Conservation (phyloP, 2,113 vertebrate species). For the Rhinoptilus africanus region DNA sequence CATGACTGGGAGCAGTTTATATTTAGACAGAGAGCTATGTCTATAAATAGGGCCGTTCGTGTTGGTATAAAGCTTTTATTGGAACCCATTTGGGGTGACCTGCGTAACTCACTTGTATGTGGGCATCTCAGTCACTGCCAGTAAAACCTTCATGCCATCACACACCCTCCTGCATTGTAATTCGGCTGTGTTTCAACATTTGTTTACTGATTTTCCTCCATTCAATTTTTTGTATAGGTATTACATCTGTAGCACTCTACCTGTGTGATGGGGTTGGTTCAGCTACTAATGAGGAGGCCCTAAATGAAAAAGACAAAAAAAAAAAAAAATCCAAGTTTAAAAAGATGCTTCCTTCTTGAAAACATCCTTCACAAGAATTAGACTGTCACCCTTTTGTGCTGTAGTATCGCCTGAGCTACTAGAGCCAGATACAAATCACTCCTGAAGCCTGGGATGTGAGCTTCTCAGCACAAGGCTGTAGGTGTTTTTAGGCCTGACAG, state of each 20-base stretch:
- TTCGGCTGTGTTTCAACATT: background rate
- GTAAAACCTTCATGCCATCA: background rate
- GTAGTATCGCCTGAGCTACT: background rate
- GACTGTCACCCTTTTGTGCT: background rate
- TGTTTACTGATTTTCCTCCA: background rate
- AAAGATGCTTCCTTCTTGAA: background rate
- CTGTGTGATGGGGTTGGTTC: background rate
- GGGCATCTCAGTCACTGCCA: background rate
- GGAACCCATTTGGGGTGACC: background rate
- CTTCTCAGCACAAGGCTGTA: background rate
- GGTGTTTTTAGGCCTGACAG: background rate
- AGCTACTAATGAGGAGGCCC: background rate
- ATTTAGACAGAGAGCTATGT: background rate
- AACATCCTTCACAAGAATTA: background rate
- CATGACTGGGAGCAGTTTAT: conserved; percentile 5
- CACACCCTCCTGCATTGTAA: background rate
- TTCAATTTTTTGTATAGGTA: background rate
- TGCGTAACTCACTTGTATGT: background rate
- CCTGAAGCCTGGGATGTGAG: background rate
- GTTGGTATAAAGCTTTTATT: background rate
- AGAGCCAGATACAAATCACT: background rate
- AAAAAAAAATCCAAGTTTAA: background rate
- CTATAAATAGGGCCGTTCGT: background rate
- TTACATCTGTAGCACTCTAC: background rate
- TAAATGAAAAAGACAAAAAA: background rate